These are phyloP conservation scores for Ectemnius cavifrons DNA, from an alignment of 2,888 invertebrate genomes.

Conservation along the genomic window DNA sequence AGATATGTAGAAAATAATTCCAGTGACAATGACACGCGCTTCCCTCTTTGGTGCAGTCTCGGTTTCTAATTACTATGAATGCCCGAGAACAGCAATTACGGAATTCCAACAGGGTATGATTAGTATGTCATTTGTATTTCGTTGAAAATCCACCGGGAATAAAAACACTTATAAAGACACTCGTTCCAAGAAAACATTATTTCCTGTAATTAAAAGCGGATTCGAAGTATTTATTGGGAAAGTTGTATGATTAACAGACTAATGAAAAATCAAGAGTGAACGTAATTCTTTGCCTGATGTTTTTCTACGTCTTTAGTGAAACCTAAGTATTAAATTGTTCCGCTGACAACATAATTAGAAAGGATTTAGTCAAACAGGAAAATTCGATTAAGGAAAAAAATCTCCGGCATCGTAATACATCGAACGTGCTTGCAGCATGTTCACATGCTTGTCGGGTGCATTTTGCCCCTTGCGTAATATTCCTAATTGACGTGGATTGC, in stretches of 20 bases:
- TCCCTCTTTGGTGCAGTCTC: neutral
- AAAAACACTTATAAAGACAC: neutral
- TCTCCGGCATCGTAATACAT: slow-evolving; percentile 25
- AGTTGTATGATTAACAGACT: neutral
- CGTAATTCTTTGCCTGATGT: neutral
- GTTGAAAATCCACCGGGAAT: neutral
- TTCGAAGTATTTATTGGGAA: neutral
- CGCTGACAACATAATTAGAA: too few species aligned
- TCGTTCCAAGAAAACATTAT: neutral
- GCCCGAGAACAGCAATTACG: neutral
- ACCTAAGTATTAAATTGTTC: neutral
- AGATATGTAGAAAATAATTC: neutral
- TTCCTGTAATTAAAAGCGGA: neutral
- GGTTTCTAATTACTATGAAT: neutral
- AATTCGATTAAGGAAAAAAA: slow-evolving; percentile 33
- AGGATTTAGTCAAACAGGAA: neutral
- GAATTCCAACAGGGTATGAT: neutral
- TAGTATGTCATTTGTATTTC: neutral
- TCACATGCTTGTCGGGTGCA: slow-evolving; percentile 36
- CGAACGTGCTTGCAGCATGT: neutral
- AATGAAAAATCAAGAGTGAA: neutral
- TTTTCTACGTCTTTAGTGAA: neutral
- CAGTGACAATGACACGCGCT: neutral
- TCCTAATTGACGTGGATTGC: slow-evolving; percentile 48
- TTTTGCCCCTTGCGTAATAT: slow-evolving; percentile 45